Evolutionary conservation across 2,113 vertebrate genomes (phyloP), one percentile per base, ranked within the genome.

Genomic region (Romanogobio albipinnatus): DNA sequence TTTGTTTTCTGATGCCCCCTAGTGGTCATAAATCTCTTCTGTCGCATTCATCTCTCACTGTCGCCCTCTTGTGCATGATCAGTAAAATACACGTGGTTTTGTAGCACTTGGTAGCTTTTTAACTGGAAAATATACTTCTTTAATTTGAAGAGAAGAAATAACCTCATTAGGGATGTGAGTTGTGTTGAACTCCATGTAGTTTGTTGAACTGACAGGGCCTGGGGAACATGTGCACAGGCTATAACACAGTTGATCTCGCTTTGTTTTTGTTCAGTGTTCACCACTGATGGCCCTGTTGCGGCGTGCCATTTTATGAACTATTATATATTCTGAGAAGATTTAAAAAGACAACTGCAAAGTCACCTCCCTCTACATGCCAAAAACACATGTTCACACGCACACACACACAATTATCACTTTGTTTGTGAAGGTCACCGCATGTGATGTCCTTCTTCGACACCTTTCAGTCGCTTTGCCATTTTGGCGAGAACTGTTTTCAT

Each of bases 401-500:
- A 82, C 70, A 80, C 77, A 68, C 47, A 68, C 85, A 68, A 83
- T 51, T 81, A 79, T 81, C 68, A 81, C 76, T 58, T 71, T 77
- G 64, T 24, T 74, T 68, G 61, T 87, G 82, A 87, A 87, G 86
- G 86, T 87, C 86, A 87, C 22, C 45, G 58, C 62, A 75, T 62
- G 82, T 59, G 61, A 82, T 83, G 79, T 84, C 76, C 78, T 83
- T 85, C 77, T 88, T 49, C 71, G 64, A 86, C 85, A 85, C 85
- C 71, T 83, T 76, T 58, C 75, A 83, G 70, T 85, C 59, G 75
- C 70, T 82, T 87, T 84, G 83, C 81, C 86, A 83, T 84, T 84
- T 84, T 87, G 77, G 56, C 15, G 11, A 84, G 86, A 86, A 86
- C 49, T 81, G 76, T 79, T 81, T 79, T 76, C 81, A 84, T 86